Conservation (phyloP, 2,113 vertebrate genomes). For the Chionomys nivalis region DNA sequence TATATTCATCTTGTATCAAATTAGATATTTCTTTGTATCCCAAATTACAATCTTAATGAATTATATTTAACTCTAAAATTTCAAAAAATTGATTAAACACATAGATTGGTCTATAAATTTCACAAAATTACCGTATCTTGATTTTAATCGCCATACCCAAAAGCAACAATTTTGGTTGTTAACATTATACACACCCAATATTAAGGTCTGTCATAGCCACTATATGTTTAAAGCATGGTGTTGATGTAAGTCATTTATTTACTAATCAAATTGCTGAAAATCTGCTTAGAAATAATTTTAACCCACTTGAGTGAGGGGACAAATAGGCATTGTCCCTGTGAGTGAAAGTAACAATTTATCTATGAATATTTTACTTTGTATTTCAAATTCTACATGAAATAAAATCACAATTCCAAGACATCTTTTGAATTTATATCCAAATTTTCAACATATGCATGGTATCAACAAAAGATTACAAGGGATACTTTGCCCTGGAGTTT, state of each 20-base stretch:
- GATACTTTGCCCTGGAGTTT: neutral
- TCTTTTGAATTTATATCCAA: neutral
- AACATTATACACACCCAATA: neutral
- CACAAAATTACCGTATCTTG: neutral
- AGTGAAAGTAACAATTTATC: neutral
- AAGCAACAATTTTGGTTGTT: neutral
- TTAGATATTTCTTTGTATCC: neutral
- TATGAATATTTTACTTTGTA: neutral
- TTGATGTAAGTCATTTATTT: neutral
- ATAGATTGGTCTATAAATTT: too few relatives aligned
- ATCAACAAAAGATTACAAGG: neutral
- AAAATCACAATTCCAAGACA: neutral
- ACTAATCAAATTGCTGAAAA: neutral
- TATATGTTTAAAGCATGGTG: too few relatives aligned
- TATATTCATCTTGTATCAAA: neutral
- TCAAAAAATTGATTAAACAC: neutral
- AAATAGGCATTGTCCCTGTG: neutral
- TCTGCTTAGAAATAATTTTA: neutral
- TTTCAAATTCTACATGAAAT: neutral
- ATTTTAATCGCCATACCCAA: too few relatives aligned
- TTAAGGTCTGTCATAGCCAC: neutral
- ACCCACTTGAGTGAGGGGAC: neutral
- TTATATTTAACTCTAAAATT: neutral
- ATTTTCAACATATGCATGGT: neutral
- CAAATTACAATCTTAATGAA: neutral